A percentile compares a stretch with the other conserved stretches of the same genome.
Conservation (phyloP, 2,113 vertebrate species). For the Cyanoliseus patagonus region DNA sequence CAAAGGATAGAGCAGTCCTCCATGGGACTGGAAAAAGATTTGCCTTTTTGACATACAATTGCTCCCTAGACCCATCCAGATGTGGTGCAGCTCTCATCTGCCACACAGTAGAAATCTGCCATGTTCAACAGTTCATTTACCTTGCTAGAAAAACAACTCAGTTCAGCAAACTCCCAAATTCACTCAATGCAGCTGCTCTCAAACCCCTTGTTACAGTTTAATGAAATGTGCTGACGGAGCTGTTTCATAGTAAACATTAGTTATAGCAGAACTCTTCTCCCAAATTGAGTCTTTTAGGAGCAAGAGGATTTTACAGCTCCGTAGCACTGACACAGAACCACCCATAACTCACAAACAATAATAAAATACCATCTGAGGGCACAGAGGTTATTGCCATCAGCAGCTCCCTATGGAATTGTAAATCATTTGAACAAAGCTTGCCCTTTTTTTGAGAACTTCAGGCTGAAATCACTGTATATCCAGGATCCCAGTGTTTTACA, state of each 20-base stretch:
- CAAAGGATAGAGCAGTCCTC: not conserved
- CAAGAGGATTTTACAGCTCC: not conserved
- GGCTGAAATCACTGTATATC: not conserved
- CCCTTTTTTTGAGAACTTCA: slow-evolving; percentile 18
- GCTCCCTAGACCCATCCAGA: not conserved
- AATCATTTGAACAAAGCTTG: slow-evolving; percentile 22
- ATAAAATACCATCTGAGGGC: slow-evolving; percentile 27
- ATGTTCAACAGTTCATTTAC: slow-evolving; percentile 1
- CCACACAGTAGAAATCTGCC: not conserved
- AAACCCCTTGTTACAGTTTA: slow-evolving; percentile 21
- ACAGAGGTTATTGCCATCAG: slow-evolving; percentile 34
- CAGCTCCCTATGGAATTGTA: slow-evolving; percentile 4
- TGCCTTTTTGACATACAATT: not conserved
- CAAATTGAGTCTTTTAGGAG: slow-evolving; percentile 18
- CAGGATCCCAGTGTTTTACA: not conserved
- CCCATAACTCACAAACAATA: slow-evolving; percentile 32
- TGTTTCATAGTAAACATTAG: slow-evolving; percentile 34
- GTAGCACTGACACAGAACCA: not conserved
- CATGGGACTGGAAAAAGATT: not conserved
- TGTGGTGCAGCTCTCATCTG: not conserved
- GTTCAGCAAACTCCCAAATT: slow-evolving; percentile 38
- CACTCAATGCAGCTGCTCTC: slow-evolving; percentile 3
- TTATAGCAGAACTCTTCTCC: not conserved
- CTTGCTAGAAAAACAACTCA: slow-evolving; percentile 44
- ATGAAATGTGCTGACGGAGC: slow-evolving; percentile 34